Base-by-base conservation (phyloP, 2,888 invertebrate genomes). In the Aphidius colemani region DNA sequence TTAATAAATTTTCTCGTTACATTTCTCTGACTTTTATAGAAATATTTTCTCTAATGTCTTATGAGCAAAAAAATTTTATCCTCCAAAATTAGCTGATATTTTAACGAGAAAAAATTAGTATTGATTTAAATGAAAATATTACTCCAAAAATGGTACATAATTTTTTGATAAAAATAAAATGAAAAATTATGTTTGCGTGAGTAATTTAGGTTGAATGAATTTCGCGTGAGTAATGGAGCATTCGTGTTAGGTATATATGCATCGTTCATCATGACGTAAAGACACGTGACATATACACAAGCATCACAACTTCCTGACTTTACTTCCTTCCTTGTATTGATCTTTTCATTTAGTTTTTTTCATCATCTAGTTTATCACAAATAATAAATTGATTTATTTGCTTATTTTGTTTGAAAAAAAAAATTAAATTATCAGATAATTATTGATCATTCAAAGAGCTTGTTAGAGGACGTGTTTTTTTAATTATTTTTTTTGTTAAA, bases 291-390 rank as follows among this genome's bases (percentile, higher is more conserved):
- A 56, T 45, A 45, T 45, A 59, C 69, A 65, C 57, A 46, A 53
- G 43, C 53, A 53, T 59, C 53, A 59, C 63, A 55, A 55, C 65
- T 67, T 62, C 60, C 66, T 65, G 66, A 67, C 65, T 69, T 62
- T 61, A 63, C 65, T 62, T 64, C 62, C 64, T 62, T 66, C 60
- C 43, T 53, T 13, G 55, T 55, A 61, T 57, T 43, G 9, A 30
- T 59, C 60, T 60, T 61, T 53, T 45, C 2, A 18, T 48, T 53
- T n/a, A 40, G 41, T 41, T 11, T 48, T 30, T 11, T 40, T 59
- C 13, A 18, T 11, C n/a, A 49, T 49, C n/a, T 8, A 7, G 8
- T 53, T 60, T 53, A 11, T 46, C 39, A 39, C 7, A n/a, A 41
- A 53, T n/a, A 45, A 45, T 7, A 8, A 43, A 49, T 49, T 61